phyloP scores from a whole-genome alignment of 2,113 vertebrate species.

The Narcine bancroftii region DNA sequence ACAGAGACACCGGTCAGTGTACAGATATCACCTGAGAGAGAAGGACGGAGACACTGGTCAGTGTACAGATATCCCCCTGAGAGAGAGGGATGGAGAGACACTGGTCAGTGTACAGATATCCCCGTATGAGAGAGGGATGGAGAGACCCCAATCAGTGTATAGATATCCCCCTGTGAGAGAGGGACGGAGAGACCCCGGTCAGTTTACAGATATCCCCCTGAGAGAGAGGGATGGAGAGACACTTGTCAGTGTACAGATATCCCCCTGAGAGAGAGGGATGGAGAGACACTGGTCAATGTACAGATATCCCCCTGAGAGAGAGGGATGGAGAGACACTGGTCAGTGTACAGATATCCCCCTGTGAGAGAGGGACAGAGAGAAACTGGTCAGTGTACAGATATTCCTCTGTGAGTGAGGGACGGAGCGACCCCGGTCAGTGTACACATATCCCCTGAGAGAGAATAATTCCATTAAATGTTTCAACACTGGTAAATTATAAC shows the following conservation, averaged over 20 bases:
- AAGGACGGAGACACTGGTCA: background rate
- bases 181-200: background rate
- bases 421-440: no score
- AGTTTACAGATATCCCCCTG: background rate
- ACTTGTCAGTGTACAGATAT: background rate
- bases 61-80: background rate
- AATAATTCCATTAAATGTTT: no score
- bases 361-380: no score
- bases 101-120: background rate
- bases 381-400: no score
- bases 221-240: background rate
- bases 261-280: background rate
- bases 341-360: no score
- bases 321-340: no score
- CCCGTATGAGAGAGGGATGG: background rate
- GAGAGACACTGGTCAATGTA: no score
- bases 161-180: background rate
- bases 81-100: background rate
- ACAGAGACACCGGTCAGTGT: background rate
- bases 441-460: no score
- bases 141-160: background rate
- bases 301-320: no score
- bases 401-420: no score
- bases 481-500: no score
- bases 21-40: background rate